Percentiles rank a stretch among this genome's conserved stretches.
Conservation (phyloP, 2,797 vertebrate genomes). For the Coilia nasus region DNA sequence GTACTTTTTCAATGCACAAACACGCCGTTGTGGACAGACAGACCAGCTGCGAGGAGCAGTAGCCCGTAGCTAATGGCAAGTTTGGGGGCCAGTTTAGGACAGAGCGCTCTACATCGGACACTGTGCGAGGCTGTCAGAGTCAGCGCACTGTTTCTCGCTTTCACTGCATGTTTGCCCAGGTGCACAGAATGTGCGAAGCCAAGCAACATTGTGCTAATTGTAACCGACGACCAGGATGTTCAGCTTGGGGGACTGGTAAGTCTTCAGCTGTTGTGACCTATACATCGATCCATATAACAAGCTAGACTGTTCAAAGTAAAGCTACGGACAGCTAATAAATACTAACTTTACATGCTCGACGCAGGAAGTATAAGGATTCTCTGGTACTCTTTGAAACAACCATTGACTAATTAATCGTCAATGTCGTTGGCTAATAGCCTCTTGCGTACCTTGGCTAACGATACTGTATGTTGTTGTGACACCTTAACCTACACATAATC, state of each 20-base stretch:
- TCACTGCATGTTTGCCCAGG: slow-evolving; percentile 70
- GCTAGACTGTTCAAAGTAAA: background rate
- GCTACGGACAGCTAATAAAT: background rate
- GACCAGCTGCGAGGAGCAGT: background rate
- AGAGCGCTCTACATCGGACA: background rate
- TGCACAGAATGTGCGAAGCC: slow-evolving; percentile 52
- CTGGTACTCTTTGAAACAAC: background rate
- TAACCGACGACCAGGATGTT: slow-evolving; percentile 81
- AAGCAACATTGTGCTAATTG: slow-evolving; percentile 77
- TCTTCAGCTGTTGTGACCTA: background rate
- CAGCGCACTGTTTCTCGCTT: slow-evolving; percentile 38
- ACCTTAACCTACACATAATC: background rate
- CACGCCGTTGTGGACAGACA: background rate
- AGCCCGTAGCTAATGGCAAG: slow-evolving; percentile 52
- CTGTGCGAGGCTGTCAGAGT: background rate
- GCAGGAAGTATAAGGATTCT: background rate
- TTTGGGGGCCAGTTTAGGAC: slow-evolving; percentile 35
- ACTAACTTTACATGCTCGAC: background rate
- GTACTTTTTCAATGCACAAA: slow-evolving; percentile 37
- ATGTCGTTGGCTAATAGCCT: slow-evolving; percentile 9
- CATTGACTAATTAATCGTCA: background rate
- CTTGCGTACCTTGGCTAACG: slow-evolving; percentile 2
- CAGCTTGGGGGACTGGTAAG: slow-evolving; percentile 80
- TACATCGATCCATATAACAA: background rate
- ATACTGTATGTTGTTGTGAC: background rate